Conservation (phyloP, 2,888 invertebrate genomes). For the Synergus umbraculus region DNA sequence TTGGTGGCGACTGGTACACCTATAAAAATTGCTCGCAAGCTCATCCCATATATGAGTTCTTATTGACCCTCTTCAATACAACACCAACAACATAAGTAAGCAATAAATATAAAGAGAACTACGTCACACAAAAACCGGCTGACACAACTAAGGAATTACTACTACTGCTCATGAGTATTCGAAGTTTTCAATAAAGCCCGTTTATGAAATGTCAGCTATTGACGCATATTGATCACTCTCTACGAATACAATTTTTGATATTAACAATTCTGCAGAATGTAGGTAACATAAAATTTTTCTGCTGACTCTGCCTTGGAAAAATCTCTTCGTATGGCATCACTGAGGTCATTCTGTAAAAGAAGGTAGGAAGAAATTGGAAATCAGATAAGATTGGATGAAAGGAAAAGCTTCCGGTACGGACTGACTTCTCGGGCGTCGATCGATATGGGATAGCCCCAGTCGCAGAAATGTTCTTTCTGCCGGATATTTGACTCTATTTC, state of each 20-base stretch:
- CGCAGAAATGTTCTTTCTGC: conserved; percentile 27
- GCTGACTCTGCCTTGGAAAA: conserved; percentile 18
- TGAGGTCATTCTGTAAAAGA: conserved; percentile 10
- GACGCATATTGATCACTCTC: neutral
- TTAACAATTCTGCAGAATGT: neutral
- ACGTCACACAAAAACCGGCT: no score
- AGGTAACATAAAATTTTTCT: conserved; percentile 17
- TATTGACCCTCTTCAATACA: neutral
- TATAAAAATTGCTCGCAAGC: conserved; percentile 70
- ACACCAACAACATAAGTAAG: no score
- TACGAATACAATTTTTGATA: neutral
- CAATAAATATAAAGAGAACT: no score
- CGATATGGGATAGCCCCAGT: conserved; percentile 21
- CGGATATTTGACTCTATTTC: conserved; percentile 38
- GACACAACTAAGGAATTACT: no score
- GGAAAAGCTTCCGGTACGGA: conserved; percentile 30
- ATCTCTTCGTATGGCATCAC: conserved; percentile 10
- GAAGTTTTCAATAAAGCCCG: no score
- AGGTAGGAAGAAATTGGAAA: conserved; percentile 22
- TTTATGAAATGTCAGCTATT: neutral
- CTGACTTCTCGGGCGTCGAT: conserved; percentile 30
- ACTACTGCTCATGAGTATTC: no score
- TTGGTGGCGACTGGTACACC: conserved; percentile 67
- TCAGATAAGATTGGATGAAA: conserved; percentile 37
- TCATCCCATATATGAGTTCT: neutral